Evolutionary conservation across 35 echinoderm and acorn worm genomes (phyloP).

Genomic region (Hemicentrotus pulcherrimus): DNA sequence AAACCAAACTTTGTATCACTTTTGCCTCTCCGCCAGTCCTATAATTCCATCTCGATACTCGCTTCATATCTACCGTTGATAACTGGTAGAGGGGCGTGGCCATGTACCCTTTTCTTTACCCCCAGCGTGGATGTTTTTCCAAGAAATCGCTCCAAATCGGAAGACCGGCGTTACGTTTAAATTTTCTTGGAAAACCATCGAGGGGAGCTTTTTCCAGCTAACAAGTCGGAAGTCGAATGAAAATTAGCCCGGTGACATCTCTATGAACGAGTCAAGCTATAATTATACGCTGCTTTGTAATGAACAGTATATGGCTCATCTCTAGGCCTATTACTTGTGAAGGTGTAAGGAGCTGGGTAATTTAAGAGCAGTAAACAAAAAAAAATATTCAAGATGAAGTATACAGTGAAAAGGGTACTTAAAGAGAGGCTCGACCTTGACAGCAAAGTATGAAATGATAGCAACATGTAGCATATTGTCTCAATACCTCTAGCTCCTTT

Average conservation of each 20-base stretch:
- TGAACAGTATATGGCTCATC: neutral
- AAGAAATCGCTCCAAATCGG: slow-evolving; percentile 31
- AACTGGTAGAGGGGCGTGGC: slow-evolving; percentile 8
- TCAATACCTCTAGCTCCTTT: no score
- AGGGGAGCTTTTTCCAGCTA: neutral
- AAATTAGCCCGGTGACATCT: slow-evolving; percentile 15
- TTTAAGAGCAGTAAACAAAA: neutral
- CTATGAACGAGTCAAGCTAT: slow-evolving; percentile 1
- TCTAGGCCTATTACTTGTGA: neutral
- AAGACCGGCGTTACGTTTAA: neutral
- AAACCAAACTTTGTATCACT: neutral
- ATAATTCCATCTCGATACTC: neutral
- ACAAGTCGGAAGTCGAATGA: slow-evolving; percentile 12
- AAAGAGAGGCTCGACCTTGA: no score
- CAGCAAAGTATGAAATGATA: no score
- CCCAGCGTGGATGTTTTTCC: neutral
- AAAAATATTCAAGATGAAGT: no score
- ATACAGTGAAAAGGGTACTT: no score
- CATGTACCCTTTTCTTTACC: neutral
- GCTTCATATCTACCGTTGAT: slow-evolving; percentile 7
- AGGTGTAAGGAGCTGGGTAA: neutral
- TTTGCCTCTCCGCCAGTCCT: neutral
- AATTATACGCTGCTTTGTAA: neutral
- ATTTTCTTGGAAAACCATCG: slow-evolving; percentile 38
- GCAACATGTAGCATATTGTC: no score